Base-by-base conservation (phyloP, 2,888 invertebrate species). In the Cheiracanthium punctorium region DNA sequence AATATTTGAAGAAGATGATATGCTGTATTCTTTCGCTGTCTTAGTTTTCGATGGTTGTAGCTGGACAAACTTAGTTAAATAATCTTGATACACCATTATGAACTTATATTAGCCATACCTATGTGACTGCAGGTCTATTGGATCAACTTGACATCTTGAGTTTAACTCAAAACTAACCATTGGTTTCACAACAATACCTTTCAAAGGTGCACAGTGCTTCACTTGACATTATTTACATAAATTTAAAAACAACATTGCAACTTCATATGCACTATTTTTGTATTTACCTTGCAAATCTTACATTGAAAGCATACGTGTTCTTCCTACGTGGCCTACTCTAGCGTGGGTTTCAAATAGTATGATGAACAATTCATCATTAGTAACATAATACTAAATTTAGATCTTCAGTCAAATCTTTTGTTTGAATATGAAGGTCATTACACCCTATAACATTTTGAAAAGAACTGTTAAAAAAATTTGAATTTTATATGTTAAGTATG, bases 71-170 rank as follows among this genome's bases (percentile, higher is more conserved):
- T 89, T 90, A 1, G 85, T 90, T 30, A 87, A 85, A 77, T 89
- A 88, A 73, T 90, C 89, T 84, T 90, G 89, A 77, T 90, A 90
- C 28, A 82, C 87, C 73, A 90, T 70, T 67, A 89, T 86, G 71
- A 89, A 89, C 73, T 88, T 88, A 67, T 72, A 89, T 33, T 77
- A 70, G 17, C 87, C 86, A 88, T 89, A 89, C 14, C 70, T 77
- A 29, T 86, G 65, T 64, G 72, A 73, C 81, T 90, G 90, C 65
- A 85, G 69, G 43, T 89, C 89, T 58, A 41, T 69, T 20, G 32
- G 70, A 77, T 48, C 69, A 28, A 69, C 69, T 70, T 69, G 52
- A 69, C 65, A 41, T 65, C 64, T 64, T 64, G 20, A 64, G 69
- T 69, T 77, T 77, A 67, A 77, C 69, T 67, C 69, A 0, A 32